These are phyloP conservation scores for Agriopis leucophaearia DNA, from an alignment of 2,888 invertebrate genomes.

Conservation along the genomic window DNA sequence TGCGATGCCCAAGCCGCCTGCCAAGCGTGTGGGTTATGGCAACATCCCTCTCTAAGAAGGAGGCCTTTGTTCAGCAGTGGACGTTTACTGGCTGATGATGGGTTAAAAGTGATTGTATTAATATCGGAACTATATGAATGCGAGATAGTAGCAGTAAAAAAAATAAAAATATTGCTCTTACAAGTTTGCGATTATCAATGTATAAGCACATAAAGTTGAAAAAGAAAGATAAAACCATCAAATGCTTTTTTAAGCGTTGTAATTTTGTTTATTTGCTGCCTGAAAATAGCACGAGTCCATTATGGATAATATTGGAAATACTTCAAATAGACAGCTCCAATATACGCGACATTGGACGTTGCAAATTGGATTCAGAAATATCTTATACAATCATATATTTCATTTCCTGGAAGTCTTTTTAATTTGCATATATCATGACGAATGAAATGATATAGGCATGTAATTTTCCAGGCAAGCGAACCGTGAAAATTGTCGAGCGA, in stretches of 20 bases:
- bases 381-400: slow-evolving; percentile 1
- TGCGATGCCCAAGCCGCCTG: too few species aligned
- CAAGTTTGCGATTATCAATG: background rate
- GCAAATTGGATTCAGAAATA: slow-evolving; percentile 18
- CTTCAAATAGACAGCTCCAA: background rate
- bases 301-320: background rate
- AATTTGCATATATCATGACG: slow-evolving; percentile 22
- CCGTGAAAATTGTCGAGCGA: slow-evolving; percentile 43
- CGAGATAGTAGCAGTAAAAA: background rate
- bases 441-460: slow-evolving; percentile 42
- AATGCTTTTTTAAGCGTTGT: background rate
- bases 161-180: background rate
- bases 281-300: background rate
- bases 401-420: slow-evolving; percentile 19
- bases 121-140: background rate
- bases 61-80: too few species aligned
- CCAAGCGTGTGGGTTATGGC: too few species aligned
- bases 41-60: too few species aligned
- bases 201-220: too few species aligned
- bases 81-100: too few species aligned
- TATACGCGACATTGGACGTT: background rate
- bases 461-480: slow-evolving; percentile 53
- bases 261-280: background rate
- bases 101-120: too few species aligned
- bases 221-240: background rate